Evolutionary conservation across 2,888 invertebrate species (phyloP).

Genomic region (Rugalucina vietnamica): DNA sequence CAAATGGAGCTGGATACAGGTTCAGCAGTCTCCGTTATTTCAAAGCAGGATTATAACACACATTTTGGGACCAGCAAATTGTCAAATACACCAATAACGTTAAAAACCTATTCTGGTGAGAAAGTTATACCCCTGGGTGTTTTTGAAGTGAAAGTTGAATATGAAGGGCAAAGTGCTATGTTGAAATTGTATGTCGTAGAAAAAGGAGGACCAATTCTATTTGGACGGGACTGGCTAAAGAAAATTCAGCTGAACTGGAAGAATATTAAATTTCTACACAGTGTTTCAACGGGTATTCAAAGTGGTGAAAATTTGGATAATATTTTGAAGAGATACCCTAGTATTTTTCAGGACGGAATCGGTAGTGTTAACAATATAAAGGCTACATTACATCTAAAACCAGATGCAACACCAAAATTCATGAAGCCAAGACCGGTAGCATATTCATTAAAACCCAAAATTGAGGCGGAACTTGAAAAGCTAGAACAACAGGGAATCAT

Average conservation of each 20-base stretch:
- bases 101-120: conserved; percentile 31
- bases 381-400: conserved; percentile 36
- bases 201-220: conserved; percentile 16
- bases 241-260: conserved; percentile 7
- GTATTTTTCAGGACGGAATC: conserved; percentile 10
- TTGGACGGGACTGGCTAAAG: conserved; percentile 33
- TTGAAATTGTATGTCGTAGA: not conserved
- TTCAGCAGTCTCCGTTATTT: conserved; percentile 22
- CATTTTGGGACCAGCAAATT: not conserved
- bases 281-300: not conserved
- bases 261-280: conserved; percentile 8
- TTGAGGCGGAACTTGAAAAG: not conserved
- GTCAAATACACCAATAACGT: not conserved
- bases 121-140: not conserved
- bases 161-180: not conserved
- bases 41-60: not conserved
- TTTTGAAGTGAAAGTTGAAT: not conserved
- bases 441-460: not conserved
- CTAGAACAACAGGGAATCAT: not conserved
- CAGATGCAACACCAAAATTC: not conserved
- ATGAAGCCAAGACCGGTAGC: not conserved
- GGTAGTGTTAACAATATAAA: conserved; percentile 33
- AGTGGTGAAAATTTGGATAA: not conserved
- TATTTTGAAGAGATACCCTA: conserved; percentile 17
- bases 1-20: conserved; percentile 52